A percentile compares a stretch with the other conserved stretches of the same genome.
Evolutionary conservation across 1,140 invertebrate species (phyloP).

Genomic region (Teleogryllus occipitalis): DNA sequence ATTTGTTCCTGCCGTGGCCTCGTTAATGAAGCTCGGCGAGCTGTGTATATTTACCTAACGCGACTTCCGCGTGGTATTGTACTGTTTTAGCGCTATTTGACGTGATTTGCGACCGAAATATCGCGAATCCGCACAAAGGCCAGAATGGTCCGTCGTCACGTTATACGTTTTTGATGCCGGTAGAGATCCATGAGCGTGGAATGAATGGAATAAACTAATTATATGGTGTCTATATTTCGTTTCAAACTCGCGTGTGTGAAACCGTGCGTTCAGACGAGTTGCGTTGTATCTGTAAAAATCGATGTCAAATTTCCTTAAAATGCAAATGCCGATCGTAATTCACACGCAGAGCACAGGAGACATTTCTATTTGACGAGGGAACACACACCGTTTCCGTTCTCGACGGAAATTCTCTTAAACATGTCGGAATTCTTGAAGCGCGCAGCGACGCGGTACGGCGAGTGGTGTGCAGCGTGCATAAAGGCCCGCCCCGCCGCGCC

Average conservation of each 20-base stretch:
- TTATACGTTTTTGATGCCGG: too few relatives aligned
- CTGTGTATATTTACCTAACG: background rate
- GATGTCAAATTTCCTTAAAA: background rate
- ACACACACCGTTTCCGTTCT: background rate
- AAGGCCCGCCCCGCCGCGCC: background rate
- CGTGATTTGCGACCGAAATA: too few relatives aligned
- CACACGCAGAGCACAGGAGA: background rate
- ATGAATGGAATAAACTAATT: too few relatives aligned
- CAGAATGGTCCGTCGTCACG: too few relatives aligned
- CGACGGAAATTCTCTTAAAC: background rate
- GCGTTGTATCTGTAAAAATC: background rate
- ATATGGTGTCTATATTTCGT: too few relatives aligned
- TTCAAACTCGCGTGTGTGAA: too few relatives aligned
- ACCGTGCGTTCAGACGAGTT: too few relatives aligned
- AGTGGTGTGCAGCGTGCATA: background rate
- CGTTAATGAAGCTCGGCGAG: background rate
- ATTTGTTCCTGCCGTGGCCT: background rate
- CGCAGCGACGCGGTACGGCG: too few relatives aligned
- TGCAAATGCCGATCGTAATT: background rate
- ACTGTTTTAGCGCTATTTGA: background rate
- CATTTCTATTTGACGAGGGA: background rate
- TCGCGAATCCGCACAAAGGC: too few relatives aligned
- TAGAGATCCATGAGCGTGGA: too few relatives aligned
- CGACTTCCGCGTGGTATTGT: background rate
- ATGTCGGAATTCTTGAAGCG: background rate